A percentile compares a stretch with the other conserved stretches of the same genome.
Conservation (phyloP, 1,140 invertebrate species). For the Rhysida immarginata region DNA sequence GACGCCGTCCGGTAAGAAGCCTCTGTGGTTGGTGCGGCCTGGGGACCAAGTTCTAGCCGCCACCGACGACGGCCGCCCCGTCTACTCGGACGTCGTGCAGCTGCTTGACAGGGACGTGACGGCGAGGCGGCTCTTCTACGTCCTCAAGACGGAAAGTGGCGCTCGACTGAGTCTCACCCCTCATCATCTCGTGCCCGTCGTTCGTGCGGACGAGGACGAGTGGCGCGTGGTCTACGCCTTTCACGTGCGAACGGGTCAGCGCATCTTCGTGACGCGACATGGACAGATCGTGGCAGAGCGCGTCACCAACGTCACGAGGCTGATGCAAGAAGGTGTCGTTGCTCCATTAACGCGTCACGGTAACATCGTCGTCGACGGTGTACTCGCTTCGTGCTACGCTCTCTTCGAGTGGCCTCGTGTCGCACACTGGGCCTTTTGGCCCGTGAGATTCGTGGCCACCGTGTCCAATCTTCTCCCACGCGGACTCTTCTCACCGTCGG, state of each 20-base stretch:
- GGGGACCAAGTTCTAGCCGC: slow-evolving; percentile 72
- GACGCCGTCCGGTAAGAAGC: slow-evolving; percentile 36
- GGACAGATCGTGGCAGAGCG: not conserved
- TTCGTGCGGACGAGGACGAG: slow-evolving; percentile 12
- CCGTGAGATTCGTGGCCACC: slow-evolving; percentile 37
- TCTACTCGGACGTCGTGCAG: slow-evolving; percentile 71
- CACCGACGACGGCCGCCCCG: slow-evolving; percentile 42
- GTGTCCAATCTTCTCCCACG: not conserved
- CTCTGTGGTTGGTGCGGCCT: slow-evolving; percentile 45
- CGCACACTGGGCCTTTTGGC: slow-evolving; percentile 68
- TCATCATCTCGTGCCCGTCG: slow-evolving; percentile 53
- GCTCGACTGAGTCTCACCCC: slow-evolving; percentile 59
- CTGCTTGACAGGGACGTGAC: slow-evolving; percentile 67
- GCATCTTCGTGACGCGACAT: slow-evolving; percentile 26
- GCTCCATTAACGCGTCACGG: slow-evolving; percentile 78
- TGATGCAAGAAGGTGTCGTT: slow-evolving; percentile 48
- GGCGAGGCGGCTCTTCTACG: slow-evolving; percentile 49
- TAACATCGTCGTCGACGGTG: slow-evolving; percentile 75
- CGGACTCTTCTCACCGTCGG: not conserved
- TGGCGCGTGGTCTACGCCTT: slow-evolving; percentile 40
- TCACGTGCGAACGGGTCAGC: slow-evolving; percentile 36
- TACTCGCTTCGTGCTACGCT: slow-evolving; percentile 89
- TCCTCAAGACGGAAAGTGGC: slow-evolving; percentile 50
- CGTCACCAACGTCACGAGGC: not conserved
- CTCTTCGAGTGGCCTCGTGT: slow-evolving; percentile 64